phyloP scores from a whole-genome alignment of 2,888 invertebrate species.

The Andricus quercusramuli region DNA sequence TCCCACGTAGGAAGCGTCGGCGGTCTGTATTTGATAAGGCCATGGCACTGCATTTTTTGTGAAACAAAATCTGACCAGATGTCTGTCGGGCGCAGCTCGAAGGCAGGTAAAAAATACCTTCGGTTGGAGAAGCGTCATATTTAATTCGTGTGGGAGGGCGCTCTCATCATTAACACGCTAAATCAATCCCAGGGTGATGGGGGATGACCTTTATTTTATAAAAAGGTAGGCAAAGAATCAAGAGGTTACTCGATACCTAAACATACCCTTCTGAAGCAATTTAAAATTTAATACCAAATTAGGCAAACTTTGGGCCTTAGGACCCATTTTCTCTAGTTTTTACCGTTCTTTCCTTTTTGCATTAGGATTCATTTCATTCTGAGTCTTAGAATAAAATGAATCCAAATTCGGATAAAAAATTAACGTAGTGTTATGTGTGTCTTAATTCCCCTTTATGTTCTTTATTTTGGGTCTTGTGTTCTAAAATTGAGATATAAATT shows the following conservation, averaged over 20 bases:
- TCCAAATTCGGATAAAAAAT: no score
- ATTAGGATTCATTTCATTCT: no score
- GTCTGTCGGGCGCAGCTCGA: constrained; percentile 59
- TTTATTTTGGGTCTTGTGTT: no score
- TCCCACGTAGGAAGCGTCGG: constrained; percentile 47
- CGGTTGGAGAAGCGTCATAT: constrained; percentile 15
- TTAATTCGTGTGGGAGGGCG: constrained; percentile 66
- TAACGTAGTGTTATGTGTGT: no score
- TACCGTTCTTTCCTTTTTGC: no score
- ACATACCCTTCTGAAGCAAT: not conserved
- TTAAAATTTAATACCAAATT: not conserved
- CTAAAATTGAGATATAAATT: no score
- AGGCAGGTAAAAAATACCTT: constrained; percentile 54
- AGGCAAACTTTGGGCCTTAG: not conserved
- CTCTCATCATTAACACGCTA: constrained; percentile 72
- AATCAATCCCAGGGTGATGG: constrained; percentile 67
- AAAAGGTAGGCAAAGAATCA: not conserved
- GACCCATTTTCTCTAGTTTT: not conserved
- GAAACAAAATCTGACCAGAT: constrained; percentile 78
- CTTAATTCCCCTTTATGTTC: no score
- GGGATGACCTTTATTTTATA: constrained; percentile 14
- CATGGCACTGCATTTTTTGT: constrained; percentile 60
- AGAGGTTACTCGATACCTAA: not conserved
- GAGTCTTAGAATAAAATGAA: no score
- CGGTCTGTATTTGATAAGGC: constrained; percentile 57